phyloP scores from a whole-genome alignment of 2,888 invertebrate genomes.

The Pyrrhosoma nymphula region DNA sequence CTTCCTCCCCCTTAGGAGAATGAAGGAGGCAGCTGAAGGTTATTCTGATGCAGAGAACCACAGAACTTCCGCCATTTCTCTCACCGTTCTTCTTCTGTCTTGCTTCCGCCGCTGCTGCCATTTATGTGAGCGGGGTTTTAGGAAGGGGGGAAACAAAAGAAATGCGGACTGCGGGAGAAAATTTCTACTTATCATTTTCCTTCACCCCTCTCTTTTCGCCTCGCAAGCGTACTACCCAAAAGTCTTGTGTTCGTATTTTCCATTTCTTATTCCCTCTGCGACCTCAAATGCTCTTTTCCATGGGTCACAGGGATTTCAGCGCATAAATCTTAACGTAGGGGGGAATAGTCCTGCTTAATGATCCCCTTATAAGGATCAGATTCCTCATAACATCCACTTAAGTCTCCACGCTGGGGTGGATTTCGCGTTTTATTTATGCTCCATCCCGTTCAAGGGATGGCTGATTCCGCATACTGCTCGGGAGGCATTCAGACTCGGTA shows the following conservation, averaged over 20 bases:
- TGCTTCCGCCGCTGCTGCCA: background rate
- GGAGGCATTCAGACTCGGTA: background rate
- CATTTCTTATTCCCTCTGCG: background rate
- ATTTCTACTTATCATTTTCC: background rate
- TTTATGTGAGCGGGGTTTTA: background rate
- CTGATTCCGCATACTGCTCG: background rate
- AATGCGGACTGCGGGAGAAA: background rate
- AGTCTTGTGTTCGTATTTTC: constrained; percentile 11
- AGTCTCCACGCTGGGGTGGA: constrained; percentile 4
- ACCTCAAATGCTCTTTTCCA: constrained; percentile 18
- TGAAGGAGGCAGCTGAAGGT: background rate
- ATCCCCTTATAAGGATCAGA: constrained; percentile 31
- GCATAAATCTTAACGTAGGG: constrained; percentile 9
- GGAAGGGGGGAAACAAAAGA: background rate
- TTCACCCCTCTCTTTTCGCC: background rate
- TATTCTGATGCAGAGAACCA: constrained; percentile 4
- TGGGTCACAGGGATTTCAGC: constrained; percentile 10
- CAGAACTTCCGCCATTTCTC: background rate
- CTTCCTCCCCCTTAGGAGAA: background rate
- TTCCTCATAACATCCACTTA: constrained; percentile 32
- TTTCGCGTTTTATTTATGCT: background rate
- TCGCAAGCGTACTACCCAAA: background rate
- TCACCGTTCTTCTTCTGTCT: background rate
- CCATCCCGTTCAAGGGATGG: background rate
- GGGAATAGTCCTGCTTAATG: background rate